Evolutionary conservation across 2,888 invertebrate genomes (phyloP), one percentile per base, ranked within the genome.

Genomic region (Macaria liturata): DNA sequence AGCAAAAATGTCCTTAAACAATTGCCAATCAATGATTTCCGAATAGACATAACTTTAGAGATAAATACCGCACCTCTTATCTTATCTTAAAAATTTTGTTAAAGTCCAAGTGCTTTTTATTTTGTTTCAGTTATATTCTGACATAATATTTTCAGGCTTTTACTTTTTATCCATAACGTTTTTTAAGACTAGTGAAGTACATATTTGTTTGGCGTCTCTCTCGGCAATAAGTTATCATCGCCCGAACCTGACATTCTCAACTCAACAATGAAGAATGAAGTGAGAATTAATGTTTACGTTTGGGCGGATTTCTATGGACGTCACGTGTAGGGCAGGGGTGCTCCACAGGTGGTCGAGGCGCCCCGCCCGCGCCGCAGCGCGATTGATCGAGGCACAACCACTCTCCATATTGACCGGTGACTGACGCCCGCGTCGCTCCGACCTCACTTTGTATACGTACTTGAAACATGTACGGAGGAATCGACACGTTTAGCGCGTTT

Each of bases 271-370:
- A 90, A 89, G 90, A 89, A 88, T 87, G 90, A 88, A 89, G 82
- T 86, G 88, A 88, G 90, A 88, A 90, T 90, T 90, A 88, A 88
- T 91, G 91, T 91, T 91, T 91, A 91, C 91, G 91, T 91, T 90
- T 90, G 86, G 90, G 88, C 85, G 88, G 88, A 88, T 89, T 88
- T 88, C 88, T 89, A 81, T 82, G 87, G 81, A 89, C 91, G 91
- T 91, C 91, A 91, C 91, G 91, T 91, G 91, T 88, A 84, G 71
- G 55, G 67, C 64, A 67, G 65, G 75, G 76, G 74, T 70, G 69
- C 77, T 75, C 89, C 76, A 88, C 89, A 89, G 90, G 90, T 89
- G 90, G 89, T 86, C 81, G 77, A 68, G 74, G 67, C 70, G 63
- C 61, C 69, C 67, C 68, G 74, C 74, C 69, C 75, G 73, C 78